phyloP scores from a whole-genome alignment of 2,888 invertebrate genomes.

The Altica lythri region DNA sequence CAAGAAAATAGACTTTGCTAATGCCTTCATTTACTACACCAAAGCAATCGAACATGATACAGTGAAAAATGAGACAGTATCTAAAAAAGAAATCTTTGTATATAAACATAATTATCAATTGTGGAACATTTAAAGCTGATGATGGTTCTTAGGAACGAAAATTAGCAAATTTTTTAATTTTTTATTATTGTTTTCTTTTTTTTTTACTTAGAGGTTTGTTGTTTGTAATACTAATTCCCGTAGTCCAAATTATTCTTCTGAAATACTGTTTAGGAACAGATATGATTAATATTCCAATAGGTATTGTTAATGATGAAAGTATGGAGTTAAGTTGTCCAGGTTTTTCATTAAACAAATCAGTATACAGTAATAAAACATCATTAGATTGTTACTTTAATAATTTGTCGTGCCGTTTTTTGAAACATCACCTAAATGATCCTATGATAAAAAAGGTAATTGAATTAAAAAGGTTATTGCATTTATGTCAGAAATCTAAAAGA shows the following conservation, averaged over 20 bases:
- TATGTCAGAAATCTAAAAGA: no score
- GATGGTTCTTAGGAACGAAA: no score
- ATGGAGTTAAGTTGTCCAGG: slow-evolving; percentile 40
- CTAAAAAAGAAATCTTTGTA: no score
- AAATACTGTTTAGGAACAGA: slow-evolving; percentile 79
- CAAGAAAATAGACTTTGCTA: slow-evolving; percentile 83
- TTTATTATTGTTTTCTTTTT: background rate
- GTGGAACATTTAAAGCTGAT: no score
- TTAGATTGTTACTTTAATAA: slow-evolving; percentile 59
- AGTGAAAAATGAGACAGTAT: no score
- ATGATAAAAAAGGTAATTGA: slow-evolving; percentile 54
- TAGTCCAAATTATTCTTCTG: slow-evolving; percentile 78
- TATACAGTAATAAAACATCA: background rate
- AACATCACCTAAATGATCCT: slow-evolving; percentile 60
- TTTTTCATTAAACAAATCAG: slow-evolving; percentile 33
- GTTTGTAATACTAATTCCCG: slow-evolving; percentile 79
- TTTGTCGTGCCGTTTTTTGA: slow-evolving; percentile 66
- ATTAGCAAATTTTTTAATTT: no score
- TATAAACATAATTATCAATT: no score
- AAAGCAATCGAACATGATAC: slow-evolving; percentile 89
- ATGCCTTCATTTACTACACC: slow-evolving; percentile 80
- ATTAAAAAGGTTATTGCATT: no score
- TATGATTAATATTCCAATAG: slow-evolving; percentile 71
- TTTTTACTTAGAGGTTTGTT: slow-evolving; percentile 67
- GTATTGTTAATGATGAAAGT: slow-evolving; percentile 77